Conservation (phyloP, 2,113 vertebrate genomes). For the Ophiodon elongatus region DNA sequence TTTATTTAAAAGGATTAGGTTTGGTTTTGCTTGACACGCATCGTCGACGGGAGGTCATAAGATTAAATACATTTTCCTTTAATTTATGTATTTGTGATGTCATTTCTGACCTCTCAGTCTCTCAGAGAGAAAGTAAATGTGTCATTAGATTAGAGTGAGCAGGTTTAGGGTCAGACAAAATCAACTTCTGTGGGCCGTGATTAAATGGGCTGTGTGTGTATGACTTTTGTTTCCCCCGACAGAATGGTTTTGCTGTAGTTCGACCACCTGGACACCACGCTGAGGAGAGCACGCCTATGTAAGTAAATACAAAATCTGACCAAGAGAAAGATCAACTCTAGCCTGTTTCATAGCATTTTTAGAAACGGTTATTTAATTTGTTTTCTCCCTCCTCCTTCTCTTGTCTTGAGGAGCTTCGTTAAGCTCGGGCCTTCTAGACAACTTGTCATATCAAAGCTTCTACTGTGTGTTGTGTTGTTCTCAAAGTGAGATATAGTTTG, state of each 20-base stretch:
- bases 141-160: neutral
- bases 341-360: neutral
- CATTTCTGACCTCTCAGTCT: neutral
- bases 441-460: neutral
- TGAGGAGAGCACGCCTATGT: constrained; percentile 98
- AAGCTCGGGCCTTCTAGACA: no score
- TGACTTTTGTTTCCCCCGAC: constrained; percentile 24
- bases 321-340: neutral
- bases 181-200: neutral
- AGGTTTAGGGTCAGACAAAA: neutral
- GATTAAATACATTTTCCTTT: no score
- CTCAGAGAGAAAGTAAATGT: neutral
- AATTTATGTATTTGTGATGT: neutral
- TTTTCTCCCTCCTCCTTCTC: neutral
- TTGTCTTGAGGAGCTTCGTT: neutral
- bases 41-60: neutral
- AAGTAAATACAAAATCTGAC: constrained; percentile 67
- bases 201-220: constrained; percentile 2
- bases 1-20: neutral
- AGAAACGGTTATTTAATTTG: neutral
- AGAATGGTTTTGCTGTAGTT: constrained; percentile 98
- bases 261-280: constrained; percentile 97
- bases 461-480: neutral
- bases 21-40: neutral
- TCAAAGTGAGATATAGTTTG: neutral